phyloP scores from a whole-genome alignment of 2,113 vertebrate species.

The Lophura nycthemera region DNA sequence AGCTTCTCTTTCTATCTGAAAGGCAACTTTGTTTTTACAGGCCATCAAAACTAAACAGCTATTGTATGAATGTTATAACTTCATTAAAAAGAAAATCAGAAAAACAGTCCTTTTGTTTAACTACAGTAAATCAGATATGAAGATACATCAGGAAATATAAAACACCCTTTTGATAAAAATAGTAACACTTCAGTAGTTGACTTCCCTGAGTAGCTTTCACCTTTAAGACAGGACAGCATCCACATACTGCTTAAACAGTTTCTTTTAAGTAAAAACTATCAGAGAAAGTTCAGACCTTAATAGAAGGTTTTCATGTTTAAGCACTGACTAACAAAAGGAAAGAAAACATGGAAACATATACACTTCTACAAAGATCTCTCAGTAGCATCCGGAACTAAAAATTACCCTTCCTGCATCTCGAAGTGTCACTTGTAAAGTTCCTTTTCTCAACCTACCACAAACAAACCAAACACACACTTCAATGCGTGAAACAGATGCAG shows the following conservation, averaged over 20 bases:
- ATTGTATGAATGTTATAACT: rapidly evolving
- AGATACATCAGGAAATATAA: neutral
- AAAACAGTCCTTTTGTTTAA: neutral
- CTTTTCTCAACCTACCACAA: neutral
- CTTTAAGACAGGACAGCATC: neutral
- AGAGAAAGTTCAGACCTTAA: neutral
- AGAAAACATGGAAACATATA: rapidly evolving
- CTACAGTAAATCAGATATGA: neutral
- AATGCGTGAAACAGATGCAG: rapidly evolving
- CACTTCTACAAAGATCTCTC: neutral
- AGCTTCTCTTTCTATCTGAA: neutral
- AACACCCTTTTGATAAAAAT: neutral
- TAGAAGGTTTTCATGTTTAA: neutral
- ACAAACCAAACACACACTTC: rapidly evolving
- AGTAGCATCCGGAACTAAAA: no score
- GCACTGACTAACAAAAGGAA: neutral
- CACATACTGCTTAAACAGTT: rapidly evolving
- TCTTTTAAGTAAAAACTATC: neutral
- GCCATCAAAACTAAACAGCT: neutral
- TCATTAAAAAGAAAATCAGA: neutral
- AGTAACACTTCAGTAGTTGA: neutral
- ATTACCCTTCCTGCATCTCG: rapidly evolving
- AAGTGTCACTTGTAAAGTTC: rapidly evolving
- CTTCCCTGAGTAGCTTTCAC: neutral
- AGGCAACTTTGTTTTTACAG: neutral